Evolutionary conservation across 2,113 vertebrate species (phyloP).

Genomic region (Prolemur simus): DNA sequence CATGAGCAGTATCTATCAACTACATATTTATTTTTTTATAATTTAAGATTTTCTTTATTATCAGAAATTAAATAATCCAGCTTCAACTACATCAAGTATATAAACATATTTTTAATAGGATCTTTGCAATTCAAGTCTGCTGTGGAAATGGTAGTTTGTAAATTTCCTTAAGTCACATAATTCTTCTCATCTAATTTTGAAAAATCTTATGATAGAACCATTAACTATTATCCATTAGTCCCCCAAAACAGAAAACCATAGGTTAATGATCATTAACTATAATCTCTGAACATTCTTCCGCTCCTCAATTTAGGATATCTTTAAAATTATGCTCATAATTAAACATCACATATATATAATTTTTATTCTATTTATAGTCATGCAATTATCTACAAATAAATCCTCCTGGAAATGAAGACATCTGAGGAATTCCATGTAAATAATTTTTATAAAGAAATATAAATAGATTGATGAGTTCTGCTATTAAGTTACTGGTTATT

Average conservation of each 20-base stretch:
- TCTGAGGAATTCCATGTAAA: background rate
- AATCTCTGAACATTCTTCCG: background rate
- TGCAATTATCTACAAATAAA: background rate
- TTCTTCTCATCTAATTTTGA: background rate
- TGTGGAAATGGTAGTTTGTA: background rate
- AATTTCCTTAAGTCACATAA: background rate
- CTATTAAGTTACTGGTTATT: background rate
- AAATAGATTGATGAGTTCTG: constrained; percentile 1
- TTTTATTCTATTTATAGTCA: background rate
- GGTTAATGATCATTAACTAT: background rate
- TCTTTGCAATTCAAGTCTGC: background rate
- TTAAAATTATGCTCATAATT: background rate
- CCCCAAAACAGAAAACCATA: background rate
- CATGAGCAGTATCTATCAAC: background rate
- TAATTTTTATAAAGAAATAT: background rate
- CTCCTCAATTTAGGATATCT: background rate
- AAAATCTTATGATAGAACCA: background rate
- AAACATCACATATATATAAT: background rate
- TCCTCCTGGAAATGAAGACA: background rate
- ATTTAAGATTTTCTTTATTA: background rate
- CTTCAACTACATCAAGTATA: background rate
- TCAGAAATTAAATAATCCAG: constrained; percentile 19
- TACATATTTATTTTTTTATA: background rate
- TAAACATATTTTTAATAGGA: background rate
- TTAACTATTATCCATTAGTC: background rate